Base-by-base conservation (phyloP, 2,797 vertebrate species). In the Arrhamphus sclerolepis region DNA sequence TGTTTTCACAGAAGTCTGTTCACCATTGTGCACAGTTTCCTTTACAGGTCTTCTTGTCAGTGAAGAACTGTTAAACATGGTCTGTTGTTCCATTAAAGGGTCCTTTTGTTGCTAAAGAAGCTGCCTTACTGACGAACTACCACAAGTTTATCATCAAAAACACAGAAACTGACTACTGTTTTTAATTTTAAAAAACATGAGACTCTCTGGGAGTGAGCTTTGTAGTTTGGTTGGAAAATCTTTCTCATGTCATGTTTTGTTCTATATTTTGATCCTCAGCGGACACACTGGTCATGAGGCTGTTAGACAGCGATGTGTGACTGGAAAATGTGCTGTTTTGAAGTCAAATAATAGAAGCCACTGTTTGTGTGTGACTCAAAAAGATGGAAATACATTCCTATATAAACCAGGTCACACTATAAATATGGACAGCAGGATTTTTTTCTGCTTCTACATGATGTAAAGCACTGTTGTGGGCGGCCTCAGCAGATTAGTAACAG, bases 21-120 rank as follows among this genome's bases (percentile, higher is more conserved):
- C 16, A 29, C 64, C 46, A 59, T 74, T 74, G 70, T 67, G 10
- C 20, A 14, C 21, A 0, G 28, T 41, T 72, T 80, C 78, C 78
- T 67, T n/a, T 26, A 55, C 51, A 41, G 20, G 1, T 38, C 61
- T 40, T 41, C 55, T 41, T 19, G 56, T 74, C 50, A 17, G 31
- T 65, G 46, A 44, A 43, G 41, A n/a, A 43, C 11, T 13, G 20
- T 11, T 0, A 20, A 44, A 17, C 4, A 11, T 7, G 1, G 40
- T 42, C 42, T 6, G 19, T 21, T 44, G 31, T 44, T 13, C 11
- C 42, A 6, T 21, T n/a, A n/a, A 13, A 21, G 7, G n/a, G 18
- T 4, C 13, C 7, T 26, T 8, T 8, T 5, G 21, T 14, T 6
- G 21, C 8, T 39, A 17, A 9, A n/a, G 18, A 24, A 10, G 9